Evolutionary conservation across 2,888 invertebrate species (phyloP).

Genomic region (Epistrophe grossulariae): DNA sequence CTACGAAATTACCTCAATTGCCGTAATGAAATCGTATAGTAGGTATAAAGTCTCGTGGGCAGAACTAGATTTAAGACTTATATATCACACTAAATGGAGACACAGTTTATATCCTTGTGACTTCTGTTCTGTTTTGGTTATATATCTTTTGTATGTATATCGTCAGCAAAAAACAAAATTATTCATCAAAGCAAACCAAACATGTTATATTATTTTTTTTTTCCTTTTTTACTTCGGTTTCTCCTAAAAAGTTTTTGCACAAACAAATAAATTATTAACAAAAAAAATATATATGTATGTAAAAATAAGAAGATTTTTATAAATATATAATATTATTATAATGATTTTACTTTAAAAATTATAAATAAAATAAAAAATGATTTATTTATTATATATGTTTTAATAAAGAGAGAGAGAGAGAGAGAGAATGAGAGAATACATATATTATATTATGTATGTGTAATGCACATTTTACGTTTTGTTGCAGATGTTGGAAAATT

Average conservation of each 20-base stretch:
- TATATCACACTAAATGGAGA: no score
- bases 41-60: no score
- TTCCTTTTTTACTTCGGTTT: conserved; percentile 70
- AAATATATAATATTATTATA: conserved; percentile 68
- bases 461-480: conserved; percentile 50
- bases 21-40: no score
- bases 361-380: conserved; percentile 43
- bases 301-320: conserved; percentile 62
- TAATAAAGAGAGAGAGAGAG: conserved; percentile 60
- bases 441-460: background rate
- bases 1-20: no score
- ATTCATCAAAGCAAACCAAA: conserved; percentile 67
- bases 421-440: conserved; percentile 15
- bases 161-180: conserved; percentile 55
- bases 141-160: no score
- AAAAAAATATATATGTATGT: conserved; percentile 47
- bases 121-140: no score
- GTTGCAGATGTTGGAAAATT: conserved; percentile 43
- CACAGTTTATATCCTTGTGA: no score
- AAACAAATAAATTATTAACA: conserved; percentile 72
- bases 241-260: conserved; percentile 63
- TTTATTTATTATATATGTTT: conserved; percentile 51
- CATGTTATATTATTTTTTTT: conserved; percentile 58
- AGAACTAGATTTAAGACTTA: no score
- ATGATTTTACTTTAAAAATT: conserved; percentile 67